phyloP scores from a whole-genome alignment of 2,888 invertebrate genomes.

The Ommatoiulus sabulosus region DNA sequence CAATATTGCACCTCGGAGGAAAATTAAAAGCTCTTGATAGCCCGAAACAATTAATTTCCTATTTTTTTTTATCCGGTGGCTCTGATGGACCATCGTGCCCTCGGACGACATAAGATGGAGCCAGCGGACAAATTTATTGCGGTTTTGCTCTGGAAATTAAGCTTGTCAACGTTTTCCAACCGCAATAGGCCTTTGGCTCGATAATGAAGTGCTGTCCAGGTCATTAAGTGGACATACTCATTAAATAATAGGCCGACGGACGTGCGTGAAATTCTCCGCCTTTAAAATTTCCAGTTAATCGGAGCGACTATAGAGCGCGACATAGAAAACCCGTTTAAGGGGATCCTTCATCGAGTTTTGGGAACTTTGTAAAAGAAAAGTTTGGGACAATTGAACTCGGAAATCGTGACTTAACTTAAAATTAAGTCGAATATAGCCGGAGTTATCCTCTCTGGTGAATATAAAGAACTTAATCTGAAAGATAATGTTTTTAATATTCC shows the following conservation, averaged over 20 bases:
- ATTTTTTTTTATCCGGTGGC: neutral
- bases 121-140: neutral
- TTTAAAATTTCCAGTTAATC: neutral
- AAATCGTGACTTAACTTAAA: too few species aligned
- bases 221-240: neutral
- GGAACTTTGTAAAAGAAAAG: too few species aligned
- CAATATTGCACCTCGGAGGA: conserved; percentile 29
- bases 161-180: conserved; percentile 35
- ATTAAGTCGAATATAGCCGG: too few species aligned
- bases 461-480: too few species aligned
- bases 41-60: conserved; percentile 25
- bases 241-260: neutral
- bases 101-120: neutral
- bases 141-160: neutral
- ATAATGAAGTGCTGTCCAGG: conserved; percentile 27
- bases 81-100: neutral
- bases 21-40: conserved; percentile 42
- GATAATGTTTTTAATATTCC: too few species aligned
- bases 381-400: too few species aligned
- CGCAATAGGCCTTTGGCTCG: neutral
- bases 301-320: neutral
- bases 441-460: too few species aligned
- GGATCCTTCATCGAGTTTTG: too few species aligned
- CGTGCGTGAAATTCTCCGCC: neutral
- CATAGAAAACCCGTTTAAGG: too few species aligned